Evolutionary conservation across 2,797 vertebrate genomes (phyloP).

Genomic region (Fistularia tabacaria): DNA sequence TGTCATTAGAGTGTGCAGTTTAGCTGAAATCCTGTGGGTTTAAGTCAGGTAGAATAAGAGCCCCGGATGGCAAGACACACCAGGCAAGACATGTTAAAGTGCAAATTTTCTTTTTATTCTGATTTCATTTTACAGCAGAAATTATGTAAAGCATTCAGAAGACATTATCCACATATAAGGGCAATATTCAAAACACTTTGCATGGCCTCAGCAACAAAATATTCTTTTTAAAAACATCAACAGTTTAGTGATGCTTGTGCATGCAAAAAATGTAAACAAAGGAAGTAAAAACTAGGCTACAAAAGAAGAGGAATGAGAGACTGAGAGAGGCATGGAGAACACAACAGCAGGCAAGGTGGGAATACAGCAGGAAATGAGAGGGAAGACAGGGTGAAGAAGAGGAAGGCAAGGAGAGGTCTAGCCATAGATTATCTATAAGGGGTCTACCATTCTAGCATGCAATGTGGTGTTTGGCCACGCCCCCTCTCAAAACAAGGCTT

Average conservation of each 20-base stretch:
- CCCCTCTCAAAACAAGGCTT: conserved; percentile 82
- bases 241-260: conserved; percentile 98
- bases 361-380: conserved; percentile 59
- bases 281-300: conserved; percentile 75
- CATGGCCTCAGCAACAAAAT: conserved; percentile 99
- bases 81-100: conserved; percentile 53
- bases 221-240: conserved; percentile 95
- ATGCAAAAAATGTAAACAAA: conserved; percentile 96
- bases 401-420: conserved; percentile 79
- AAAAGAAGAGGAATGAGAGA: conserved; percentile 68
- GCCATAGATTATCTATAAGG: conserved; percentile 69
- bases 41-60: neutral
- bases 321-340: conserved; percentile 73
- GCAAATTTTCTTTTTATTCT: conserved; percentile 87
- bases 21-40: too few relatives aligned
- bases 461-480: conserved; percentile 92
- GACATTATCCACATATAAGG: conserved; percentile 99
- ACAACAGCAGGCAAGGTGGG: conserved; percentile 72
- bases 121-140: conserved; percentile 99
- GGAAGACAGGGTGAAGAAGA: conserved; percentile 61
- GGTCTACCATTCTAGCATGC: conserved; percentile 99
- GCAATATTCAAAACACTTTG: conserved; percentile 99
- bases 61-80: conserved; percentile 13
- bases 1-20: too few relatives aligned
- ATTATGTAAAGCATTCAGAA: conserved; percentile 99